These are phyloP conservation scores for Pherbina coryleti DNA, from an alignment of 2,888 invertebrate genomes.

Conservation along the genomic window DNA sequence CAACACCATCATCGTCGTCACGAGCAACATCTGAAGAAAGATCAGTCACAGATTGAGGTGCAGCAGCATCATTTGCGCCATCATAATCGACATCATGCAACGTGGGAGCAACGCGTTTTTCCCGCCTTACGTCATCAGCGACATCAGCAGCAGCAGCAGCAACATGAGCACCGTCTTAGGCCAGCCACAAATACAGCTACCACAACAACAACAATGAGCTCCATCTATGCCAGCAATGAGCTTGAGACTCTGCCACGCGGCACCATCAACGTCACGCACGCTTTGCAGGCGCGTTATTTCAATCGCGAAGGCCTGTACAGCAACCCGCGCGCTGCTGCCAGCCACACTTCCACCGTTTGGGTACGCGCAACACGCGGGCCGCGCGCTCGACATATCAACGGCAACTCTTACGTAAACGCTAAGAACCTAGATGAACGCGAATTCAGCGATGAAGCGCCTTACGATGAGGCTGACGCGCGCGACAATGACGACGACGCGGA, in stretches of 20 bases:
- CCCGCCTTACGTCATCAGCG: conserved; percentile 59
- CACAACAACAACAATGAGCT: conserved; percentile 29
- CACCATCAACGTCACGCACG: conserved; percentile 48
- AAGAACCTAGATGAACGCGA: conserved; percentile 10
- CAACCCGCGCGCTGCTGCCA: background rate
- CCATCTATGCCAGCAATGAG: background rate
- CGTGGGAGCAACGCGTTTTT: conserved; percentile 62
- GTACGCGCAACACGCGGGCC: conserved; percentile 57
- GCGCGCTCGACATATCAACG: conserved; percentile 15
- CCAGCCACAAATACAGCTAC: conserved; percentile 25
- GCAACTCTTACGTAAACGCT: background rate
- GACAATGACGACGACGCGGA: conserved; percentile 7
- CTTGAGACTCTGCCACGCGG: background rate
- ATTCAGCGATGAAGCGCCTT: conserved; percentile 14
- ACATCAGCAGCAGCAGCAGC: conserved; percentile 43
- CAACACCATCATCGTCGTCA: conserved; percentile 45
- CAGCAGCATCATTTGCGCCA: conserved; percentile 63
- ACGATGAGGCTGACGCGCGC: conserved; percentile 19
- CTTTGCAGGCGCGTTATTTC: conserved; percentile 58
- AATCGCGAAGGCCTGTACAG: conserved; percentile 63
- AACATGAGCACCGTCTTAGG: conserved; percentile 17
- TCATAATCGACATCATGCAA: conserved; percentile 63
- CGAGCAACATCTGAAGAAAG: conserved; percentile 54
- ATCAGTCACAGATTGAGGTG: conserved; percentile 47
- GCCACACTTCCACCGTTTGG: conserved; percentile 8